phyloP scores from a whole-genome alignment of 2,888 invertebrate species.

The Agrilus cyanescens region DNA sequence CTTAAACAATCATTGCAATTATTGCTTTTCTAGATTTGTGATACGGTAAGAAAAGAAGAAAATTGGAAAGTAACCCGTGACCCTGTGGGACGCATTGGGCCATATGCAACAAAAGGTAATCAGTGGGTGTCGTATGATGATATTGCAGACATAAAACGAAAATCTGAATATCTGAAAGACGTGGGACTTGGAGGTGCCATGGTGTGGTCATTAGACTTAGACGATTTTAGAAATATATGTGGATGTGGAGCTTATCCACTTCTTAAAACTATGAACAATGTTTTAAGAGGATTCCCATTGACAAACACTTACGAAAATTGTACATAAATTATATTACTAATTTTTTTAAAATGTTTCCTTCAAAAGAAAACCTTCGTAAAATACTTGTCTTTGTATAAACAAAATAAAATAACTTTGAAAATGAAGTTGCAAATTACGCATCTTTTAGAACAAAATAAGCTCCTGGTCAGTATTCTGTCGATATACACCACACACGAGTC shows the following conservation, averaged over 20 bases:
- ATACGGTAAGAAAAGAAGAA: conserved; percentile 42
- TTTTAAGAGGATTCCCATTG: conserved; percentile 35
- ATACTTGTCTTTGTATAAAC: too few species aligned
- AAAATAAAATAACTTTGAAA: too few species aligned
- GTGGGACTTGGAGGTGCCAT: conserved; percentile 59
- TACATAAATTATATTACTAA: conserved; percentile 15
- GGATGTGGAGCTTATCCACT: conserved; percentile 58
- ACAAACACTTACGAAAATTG: conserved; percentile 22
- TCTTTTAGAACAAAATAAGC: too few species aligned
- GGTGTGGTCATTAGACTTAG: conserved; percentile 68
- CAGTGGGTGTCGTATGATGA: conserved; percentile 77
- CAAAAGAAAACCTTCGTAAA: not conserved
- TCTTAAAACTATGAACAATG: conserved; percentile 49
- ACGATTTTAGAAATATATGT: conserved; percentile 59
- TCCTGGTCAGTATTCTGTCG: too few species aligned
- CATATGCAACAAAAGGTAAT: conserved; percentile 55
- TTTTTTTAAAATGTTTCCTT: not conserved
- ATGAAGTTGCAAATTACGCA: too few species aligned
- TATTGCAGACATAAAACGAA: conserved; percentile 48
- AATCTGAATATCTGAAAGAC: conserved; percentile 46
- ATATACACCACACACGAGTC: too few species aligned
- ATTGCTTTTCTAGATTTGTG: conserved; percentile 43
- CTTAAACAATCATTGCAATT: not conserved
- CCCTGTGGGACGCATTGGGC: conserved; percentile 51
- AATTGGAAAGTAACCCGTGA: conserved; percentile 49